phyloP scores from a whole-genome alignment of 2,113 vertebrate genomes.

The Clarias magur region DNA sequence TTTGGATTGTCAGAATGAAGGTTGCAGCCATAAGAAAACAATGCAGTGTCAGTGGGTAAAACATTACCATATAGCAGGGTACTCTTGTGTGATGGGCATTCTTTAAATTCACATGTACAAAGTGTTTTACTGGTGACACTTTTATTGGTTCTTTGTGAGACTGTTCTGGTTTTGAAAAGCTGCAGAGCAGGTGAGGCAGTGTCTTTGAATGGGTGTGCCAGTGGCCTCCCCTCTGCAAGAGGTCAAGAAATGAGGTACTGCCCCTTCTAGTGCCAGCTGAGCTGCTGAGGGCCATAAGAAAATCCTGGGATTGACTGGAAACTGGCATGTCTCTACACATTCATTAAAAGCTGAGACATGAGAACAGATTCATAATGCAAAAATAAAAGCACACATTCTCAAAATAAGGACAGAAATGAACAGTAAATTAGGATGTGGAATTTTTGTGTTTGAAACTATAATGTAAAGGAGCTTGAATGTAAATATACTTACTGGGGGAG shows the following conservation, averaged over 20 bases:
- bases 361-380: slow-evolving; percentile 49
- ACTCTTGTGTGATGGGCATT: neutral
- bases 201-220: slow-evolving; percentile 41
- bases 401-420: neutral
- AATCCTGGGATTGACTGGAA: slow-evolving; percentile 58
- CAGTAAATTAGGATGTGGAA: neutral
- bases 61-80: neutral
- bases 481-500: slow-evolving; percentile 77
- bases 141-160: neutral
- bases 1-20: neutral
- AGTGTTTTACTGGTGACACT: neutral
- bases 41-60: neutral
- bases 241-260: slow-evolving; percentile 61
- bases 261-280: slow-evolving; percentile 49
- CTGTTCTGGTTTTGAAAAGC: slow-evolving; percentile 35
- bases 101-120: neutral
- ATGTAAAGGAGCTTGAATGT: neutral
- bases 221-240: slow-evolving; percentile 54
- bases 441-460: neutral
- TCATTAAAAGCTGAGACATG: slow-evolving; percentile 46
- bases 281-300: slow-evolving; percentile 47
- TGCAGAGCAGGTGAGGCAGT: slow-evolving; percentile 26
- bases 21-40: neutral
- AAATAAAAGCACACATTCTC: slow-evolving; percentile 18
- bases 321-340: slow-evolving; percentile 60